These are phyloP conservation scores for Epicauta chinensis DNA, from an alignment of 1,140 invertebrate species.

Conservation along the genomic window DNA sequence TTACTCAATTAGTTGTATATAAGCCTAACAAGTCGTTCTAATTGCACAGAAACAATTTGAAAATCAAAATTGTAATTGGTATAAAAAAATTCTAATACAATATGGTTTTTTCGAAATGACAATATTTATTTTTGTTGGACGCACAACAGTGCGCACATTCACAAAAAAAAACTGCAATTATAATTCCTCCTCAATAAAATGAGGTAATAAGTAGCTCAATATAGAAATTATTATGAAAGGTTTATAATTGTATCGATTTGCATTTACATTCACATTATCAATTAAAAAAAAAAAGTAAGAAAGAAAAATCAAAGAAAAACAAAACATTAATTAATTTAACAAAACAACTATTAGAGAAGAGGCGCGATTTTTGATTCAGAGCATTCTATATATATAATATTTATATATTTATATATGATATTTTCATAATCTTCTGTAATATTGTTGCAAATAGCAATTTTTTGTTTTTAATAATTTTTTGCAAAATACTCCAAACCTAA, in stretches of 20 bases:
- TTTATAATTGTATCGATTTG: constrained; percentile 30
- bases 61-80: too few species aligned
- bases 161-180: constrained; percentile 30
- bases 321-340: neutral
- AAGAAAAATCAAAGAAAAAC: neutral
- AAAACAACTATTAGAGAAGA: neutral
- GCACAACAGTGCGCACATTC: constrained; percentile 32
- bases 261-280: constrained; percentile 24
- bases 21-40: too few species aligned
- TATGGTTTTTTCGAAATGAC: constrained; percentile 26
- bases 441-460: neutral
- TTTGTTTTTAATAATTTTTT: neutral
- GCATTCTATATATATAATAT: constrained; percentile 1
- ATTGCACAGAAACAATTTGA: too few species aligned
- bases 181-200: constrained; percentile 28
- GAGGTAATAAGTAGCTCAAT: constrained; percentile 31
- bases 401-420: neutral
- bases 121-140: constrained; percentile 31
- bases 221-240: constrained; percentile 34
- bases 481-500: constrained; percentile 7
- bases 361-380: constrained; percentile 8
- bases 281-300: constrained; percentile 18
- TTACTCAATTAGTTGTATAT: too few species aligned
- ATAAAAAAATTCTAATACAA: constrained; percentile 3
- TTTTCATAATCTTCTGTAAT: neutral